A percentile compares a stretch with the other conserved stretches of the same genome.
Conservation (phyloP, 2,797 vertebrate species). For the Setipinna tenuifilis region DNA sequence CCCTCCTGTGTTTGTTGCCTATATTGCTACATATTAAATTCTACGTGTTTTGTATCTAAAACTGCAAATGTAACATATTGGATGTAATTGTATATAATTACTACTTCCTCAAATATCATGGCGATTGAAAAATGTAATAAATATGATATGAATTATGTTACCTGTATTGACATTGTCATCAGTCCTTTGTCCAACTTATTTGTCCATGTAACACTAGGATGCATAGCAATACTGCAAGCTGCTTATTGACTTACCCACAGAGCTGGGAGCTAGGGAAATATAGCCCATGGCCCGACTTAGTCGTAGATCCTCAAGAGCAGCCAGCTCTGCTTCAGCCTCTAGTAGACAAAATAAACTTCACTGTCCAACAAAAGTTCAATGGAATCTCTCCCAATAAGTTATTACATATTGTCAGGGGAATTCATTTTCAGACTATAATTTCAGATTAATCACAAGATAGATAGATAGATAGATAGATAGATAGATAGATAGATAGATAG, state of each 20-base stretch:
- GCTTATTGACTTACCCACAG: conserved; percentile 64
- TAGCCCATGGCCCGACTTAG: conserved; percentile 68
- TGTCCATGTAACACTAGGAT: neutral
- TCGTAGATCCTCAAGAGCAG: conserved; percentile 68
- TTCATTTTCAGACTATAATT: no score
- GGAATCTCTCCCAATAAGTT: neutral
- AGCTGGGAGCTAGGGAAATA: conserved; percentile 70
- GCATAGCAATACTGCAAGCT: neutral
- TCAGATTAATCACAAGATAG: neutral
- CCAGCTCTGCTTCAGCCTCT: conserved; percentile 73
- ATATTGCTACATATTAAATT: neutral
- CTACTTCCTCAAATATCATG: no score
- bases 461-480: neutral
- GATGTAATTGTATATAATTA: no score
- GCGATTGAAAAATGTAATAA: no score
- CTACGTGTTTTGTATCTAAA: neutral
- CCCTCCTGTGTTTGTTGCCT: neutral
- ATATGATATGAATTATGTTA: no score
- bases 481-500: neutral
- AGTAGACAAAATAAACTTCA: conserved; percentile 45
- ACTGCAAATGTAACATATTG: neutral
- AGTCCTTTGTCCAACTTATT: neutral
- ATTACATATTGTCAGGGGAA: neutral
- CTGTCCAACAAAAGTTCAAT: neutral
- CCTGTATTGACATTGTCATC: neutral